phyloP scores from a whole-genome alignment of 37 sponge, comb jelly and placozoan species.

The Theonella swinhoei region DNA sequence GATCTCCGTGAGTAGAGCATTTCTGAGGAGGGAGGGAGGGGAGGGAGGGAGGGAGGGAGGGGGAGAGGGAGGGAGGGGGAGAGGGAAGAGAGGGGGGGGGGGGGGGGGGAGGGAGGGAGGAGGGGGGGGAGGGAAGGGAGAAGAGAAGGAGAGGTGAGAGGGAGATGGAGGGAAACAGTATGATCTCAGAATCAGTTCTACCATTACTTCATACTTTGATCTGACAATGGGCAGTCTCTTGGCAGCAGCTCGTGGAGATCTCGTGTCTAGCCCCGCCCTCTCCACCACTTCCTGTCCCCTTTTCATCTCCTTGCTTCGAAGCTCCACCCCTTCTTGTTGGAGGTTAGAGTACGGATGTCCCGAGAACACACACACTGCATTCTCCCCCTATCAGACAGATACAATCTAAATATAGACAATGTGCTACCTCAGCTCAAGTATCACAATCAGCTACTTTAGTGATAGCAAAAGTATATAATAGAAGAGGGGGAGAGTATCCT shows the following conservation, averaged over 20 bases:
- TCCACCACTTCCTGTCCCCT: neutral
- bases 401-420: neutral
- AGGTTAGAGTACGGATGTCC: neutral
- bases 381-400: neutral
- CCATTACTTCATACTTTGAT: neutral
- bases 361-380: conserved; percentile 4
- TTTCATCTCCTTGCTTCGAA: neutral
- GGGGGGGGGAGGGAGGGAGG: too few relatives aligned
- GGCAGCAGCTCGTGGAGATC: neutral
- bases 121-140: too few relatives aligned
- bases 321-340: neutral
- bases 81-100: too few relatives aligned
- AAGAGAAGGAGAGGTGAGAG: too few relatives aligned
- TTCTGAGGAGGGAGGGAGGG: conserved; percentile 26
- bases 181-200: too few relatives aligned
- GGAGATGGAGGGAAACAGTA: too few relatives aligned
- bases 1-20: conserved; percentile 48
- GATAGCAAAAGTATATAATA: too few relatives aligned
- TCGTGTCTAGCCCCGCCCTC: neutral
- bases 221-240: neutral
- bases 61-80: too few relatives aligned
- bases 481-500: too few relatives aligned
- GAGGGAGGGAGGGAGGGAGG: too few relatives aligned
- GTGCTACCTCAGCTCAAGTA: too few relatives aligned
- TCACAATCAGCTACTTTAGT: too few relatives aligned